Conservation (phyloP, 1,140 invertebrate species). For the Conopomorpha cramerella region DNA sequence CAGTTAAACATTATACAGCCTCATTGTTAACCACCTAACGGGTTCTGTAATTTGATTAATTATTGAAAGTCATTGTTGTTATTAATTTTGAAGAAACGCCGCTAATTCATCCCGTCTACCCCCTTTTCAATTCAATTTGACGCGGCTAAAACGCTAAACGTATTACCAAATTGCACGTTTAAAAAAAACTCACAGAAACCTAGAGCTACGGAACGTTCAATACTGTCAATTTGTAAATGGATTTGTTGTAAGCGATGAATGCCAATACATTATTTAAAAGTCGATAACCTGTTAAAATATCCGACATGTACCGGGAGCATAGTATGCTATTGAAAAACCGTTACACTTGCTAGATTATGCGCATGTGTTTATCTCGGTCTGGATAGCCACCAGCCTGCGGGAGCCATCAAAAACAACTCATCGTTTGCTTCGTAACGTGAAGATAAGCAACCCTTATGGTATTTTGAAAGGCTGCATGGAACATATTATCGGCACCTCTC, state of each 20-base stretch:
- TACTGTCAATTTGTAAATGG: conserved; percentile 14
- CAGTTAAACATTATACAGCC: conserved; percentile 33
- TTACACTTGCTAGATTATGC: conserved; percentile 24
- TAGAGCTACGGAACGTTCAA: too few species aligned
- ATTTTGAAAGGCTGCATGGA: too few species aligned
- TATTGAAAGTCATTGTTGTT: conserved; percentile 33
- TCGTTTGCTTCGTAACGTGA: too few species aligned
- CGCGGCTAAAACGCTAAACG: too few species aligned
- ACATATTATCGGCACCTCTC: too few species aligned
- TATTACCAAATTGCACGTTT: too few species aligned
- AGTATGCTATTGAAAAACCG: conserved; percentile 22
- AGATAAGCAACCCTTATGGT: too few species aligned
- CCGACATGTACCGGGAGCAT: too few species aligned
- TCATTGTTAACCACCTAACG: conserved; percentile 35
- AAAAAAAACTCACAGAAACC: too few species aligned
- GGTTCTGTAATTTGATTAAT: conserved; percentile 44
- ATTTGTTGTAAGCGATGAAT: conserved; percentile 10
- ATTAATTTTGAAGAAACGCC: conserved; percentile 36
- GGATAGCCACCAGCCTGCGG: conserved; percentile 1
- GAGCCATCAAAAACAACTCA: too few species aligned
- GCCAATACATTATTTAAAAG: conserved; percentile 30
- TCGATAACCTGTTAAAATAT: conserved; percentile 28
- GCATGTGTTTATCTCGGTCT: conserved; percentile 16
- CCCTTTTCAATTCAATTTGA: too few species aligned
- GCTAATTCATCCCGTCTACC: conserved; percentile 11